Base-by-base conservation (phyloP, 2,888 invertebrate species). In the Liopterus haemorrhoidalis region DNA sequence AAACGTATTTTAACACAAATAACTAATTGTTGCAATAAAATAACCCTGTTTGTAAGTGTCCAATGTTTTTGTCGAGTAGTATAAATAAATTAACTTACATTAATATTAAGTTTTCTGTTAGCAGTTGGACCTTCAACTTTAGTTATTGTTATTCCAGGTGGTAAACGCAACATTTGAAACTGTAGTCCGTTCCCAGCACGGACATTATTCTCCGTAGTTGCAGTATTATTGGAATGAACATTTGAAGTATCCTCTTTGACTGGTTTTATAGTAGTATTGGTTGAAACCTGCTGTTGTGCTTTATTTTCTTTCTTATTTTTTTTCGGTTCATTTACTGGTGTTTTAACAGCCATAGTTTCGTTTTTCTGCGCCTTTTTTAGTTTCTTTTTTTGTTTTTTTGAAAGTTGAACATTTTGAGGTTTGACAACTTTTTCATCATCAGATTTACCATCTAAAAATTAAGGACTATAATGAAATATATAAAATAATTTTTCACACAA, bases 221-320 rank as follows among this genome's bases (percentile, higher is more conserved):
- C 55, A 21, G 40, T 44, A 33, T 44, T 49, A 37, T 53, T 55
- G 5, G 36, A n/a, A n/a, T 35, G 6, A 36, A n/a, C 9, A 25
- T 30, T 20, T 9, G 40, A 27, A 20, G 51, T 5, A 11, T 33
- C 30, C 9, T 40, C 43, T 45, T 49, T 50, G 8, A 43, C 36
- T 28, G 30, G 2, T 68, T 67, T 24, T 68, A 68, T 6, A 8
- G 27, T 21, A 46, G n/a, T 49, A 30, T 46, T 50, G 37, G 42
- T 15, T 19, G 48, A 36, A n/a, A n/a, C 12, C 71, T 72, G 0
- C 72, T 57, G 31, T 71, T 70, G 53, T 68, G 70, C 49, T 72
- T 72, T 46, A 72, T 72, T 0, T 72, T 72, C 0, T 72, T 57
- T 41, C 70, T 73, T 28, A 71, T 70, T 42, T 72, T 73, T 73